Evolutionary conservation across 2,888 invertebrate genomes (phyloP), one percentile per base, ranked within the genome.

Genomic region (Amblyteles armatorius): DNA sequence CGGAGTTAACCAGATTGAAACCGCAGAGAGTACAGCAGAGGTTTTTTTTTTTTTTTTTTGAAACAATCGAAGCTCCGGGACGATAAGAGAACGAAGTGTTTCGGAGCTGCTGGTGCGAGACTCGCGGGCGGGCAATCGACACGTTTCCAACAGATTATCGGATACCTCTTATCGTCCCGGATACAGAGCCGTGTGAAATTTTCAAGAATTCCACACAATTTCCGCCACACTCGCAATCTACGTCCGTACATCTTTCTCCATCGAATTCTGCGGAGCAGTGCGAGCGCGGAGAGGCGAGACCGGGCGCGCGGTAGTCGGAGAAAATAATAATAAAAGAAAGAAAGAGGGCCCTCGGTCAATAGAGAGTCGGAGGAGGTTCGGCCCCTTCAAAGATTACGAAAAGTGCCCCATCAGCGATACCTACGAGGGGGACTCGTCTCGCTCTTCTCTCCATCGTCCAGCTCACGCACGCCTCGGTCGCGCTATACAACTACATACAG

Each of bases 371-470:
- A 69, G 82, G 71, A 76, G 22, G 36, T 33, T 50, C 36, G 50
- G 50, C 86, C 88, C 91, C 89, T 88, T 88, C 83, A 84, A 88
- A 93, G 90, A 92, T 90, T 91, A 91, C 88, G 90, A 91, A 63
- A 91, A 93, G 89, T 92, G 90, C 91, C 90, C 90, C 90, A 91
- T 90, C 90, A 90, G 92, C 92, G 91, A 91, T 92, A 92, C 74
- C 83, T 52, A 83, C 74, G 63, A 69, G 65, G 40, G 50, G 81
- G 80, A 74, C 69, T 63, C 79, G 83, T 52, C 74, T 71, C 76
- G 44, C 71, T 67, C 68, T 48, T 48, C 22, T 55, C 36, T 74
- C 16, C 52, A 19, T 72, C 69, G 80, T 86, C 81, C 82, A 74
- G 79, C 78, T 76, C 76, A 50, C 80, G 69, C 76, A 84, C 82